Conservation (phyloP, 2,797 vertebrate species). For the Cuculus canorus region DNA sequence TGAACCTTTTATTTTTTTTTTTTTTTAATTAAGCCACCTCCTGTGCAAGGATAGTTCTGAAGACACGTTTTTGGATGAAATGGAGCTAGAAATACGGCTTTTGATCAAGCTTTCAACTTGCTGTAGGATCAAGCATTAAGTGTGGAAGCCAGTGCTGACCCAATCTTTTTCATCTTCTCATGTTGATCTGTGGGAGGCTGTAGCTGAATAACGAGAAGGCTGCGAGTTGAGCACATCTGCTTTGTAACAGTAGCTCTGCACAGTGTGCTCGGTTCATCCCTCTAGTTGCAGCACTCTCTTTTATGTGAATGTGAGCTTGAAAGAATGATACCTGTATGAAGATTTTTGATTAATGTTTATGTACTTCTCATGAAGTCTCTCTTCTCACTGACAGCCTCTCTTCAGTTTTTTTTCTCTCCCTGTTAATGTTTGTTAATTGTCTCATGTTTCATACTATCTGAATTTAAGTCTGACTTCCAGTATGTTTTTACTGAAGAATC, state of each 20-base stretch:
- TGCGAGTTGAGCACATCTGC: background rate
- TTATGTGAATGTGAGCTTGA: no score
- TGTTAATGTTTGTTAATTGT: background rate
- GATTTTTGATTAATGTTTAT: background rate
- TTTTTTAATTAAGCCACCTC: background rate
- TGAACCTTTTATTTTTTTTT: background rate
- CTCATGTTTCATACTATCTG: background rate
- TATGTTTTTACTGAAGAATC: no score
- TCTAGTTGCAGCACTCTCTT: background rate
- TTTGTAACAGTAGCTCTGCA: background rate
- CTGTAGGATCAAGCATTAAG: background rate
- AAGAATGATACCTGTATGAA: background rate
- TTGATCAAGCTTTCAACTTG: background rate
- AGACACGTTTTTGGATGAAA: background rate
- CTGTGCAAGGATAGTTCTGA: background rate
- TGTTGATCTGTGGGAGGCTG: background rate
- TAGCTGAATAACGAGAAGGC: background rate
- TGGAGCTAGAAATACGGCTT: background rate
- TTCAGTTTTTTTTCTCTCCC: background rate
- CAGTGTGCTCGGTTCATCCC: accelerated
- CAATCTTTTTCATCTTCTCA: background rate
- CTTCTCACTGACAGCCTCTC: background rate
- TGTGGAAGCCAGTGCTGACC: background rate
- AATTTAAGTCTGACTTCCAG: background rate
- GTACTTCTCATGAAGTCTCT: background rate